phyloP scores from a whole-genome alignment of 2,113 vertebrate species.

The Entelurus aequoreus region DNA sequence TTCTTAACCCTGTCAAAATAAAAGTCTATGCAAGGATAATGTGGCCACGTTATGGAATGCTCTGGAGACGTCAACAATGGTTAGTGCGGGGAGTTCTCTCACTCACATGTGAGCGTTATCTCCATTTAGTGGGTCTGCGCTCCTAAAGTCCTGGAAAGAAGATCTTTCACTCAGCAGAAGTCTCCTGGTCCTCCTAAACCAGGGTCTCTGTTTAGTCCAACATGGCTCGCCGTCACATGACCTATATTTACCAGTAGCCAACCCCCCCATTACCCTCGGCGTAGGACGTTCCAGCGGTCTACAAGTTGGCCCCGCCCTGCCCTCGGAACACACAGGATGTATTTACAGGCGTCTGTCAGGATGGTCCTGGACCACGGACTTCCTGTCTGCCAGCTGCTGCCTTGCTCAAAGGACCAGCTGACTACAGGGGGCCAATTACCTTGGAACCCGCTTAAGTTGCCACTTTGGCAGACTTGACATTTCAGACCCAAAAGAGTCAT shows the following conservation, averaged over 20 bases:
- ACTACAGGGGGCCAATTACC: too few relatives aligned
- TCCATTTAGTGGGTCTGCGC: not conserved
- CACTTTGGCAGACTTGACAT: too few relatives aligned
- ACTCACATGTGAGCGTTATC: not conserved
- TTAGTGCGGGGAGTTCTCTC: too few relatives aligned
- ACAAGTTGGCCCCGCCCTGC: constrained; percentile 33
- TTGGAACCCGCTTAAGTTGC: too few relatives aligned
- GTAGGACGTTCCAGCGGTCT: constrained; percentile 52
- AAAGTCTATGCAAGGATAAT: too few relatives aligned
- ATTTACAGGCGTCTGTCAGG: constrained; percentile 19
- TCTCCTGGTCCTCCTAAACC: constrained; percentile 3
- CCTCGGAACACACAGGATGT: constrained; percentile 28
- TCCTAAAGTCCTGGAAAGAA: not conserved
- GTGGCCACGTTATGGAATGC: too few relatives aligned
- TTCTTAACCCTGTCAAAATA: too few relatives aligned
- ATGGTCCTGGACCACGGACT: constrained; percentile 7
- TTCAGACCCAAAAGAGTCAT: too few relatives aligned
- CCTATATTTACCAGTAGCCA: constrained; percentile 52
- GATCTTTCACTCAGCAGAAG: too few relatives aligned
- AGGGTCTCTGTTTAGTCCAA: too few relatives aligned
- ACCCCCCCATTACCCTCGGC: constrained; percentile 34
- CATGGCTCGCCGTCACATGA: constrained; percentile 11
- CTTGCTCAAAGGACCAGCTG: not conserved
- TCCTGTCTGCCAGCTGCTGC: constrained; percentile 27
- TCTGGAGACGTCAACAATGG: too few relatives aligned